Conservation (phyloP, 1,140 invertebrate species). For the Drepana arcuata region DNA sequence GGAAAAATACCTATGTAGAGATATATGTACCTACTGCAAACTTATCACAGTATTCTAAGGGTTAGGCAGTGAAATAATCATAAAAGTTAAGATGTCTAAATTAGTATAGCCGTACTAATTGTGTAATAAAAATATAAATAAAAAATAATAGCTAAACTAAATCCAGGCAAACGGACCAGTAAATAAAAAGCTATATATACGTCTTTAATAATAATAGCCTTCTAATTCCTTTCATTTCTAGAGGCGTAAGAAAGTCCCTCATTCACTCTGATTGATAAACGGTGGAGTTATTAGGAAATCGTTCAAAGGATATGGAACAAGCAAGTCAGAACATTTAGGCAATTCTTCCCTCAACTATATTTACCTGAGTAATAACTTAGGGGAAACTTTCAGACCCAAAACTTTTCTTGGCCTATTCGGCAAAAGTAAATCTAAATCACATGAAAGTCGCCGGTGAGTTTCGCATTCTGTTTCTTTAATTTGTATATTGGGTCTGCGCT, state of each 20-base stretch:
- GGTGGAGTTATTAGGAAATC: conserved; percentile 23
- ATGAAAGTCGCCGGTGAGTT: conserved; percentile 37
- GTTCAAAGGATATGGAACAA: conserved; percentile 22
- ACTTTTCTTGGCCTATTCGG: conserved; percentile 34
- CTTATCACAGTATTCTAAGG: too few species aligned
- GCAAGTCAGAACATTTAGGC: conserved; percentile 12
- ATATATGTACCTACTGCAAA: too few species aligned
- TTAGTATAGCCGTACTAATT: too few species aligned
- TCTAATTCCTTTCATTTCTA: conserved; percentile 31
- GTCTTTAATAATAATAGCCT: conserved; percentile 20
- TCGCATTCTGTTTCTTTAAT: conserved; percentile 30
- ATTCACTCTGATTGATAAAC: conserved; percentile 41
- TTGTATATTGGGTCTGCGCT: conserved; percentile 27
- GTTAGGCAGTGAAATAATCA: too few species aligned
- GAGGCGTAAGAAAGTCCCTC: too few species aligned
- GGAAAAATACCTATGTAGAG: too few species aligned
- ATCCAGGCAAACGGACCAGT: too few species aligned
- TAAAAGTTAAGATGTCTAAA: too few species aligned
- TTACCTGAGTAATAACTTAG: conserved; percentile 48
- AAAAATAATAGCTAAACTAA: too few species aligned
- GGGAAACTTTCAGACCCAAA: conserved; percentile 20
- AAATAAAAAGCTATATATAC: conserved; percentile 9
- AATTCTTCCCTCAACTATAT: conserved; percentile 39
- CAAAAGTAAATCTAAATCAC: conserved; percentile 42
- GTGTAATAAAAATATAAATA: too few species aligned